phyloP scores from a whole-genome alignment of 2,113 vertebrate species.

The Platycercus adscitus region DNA sequence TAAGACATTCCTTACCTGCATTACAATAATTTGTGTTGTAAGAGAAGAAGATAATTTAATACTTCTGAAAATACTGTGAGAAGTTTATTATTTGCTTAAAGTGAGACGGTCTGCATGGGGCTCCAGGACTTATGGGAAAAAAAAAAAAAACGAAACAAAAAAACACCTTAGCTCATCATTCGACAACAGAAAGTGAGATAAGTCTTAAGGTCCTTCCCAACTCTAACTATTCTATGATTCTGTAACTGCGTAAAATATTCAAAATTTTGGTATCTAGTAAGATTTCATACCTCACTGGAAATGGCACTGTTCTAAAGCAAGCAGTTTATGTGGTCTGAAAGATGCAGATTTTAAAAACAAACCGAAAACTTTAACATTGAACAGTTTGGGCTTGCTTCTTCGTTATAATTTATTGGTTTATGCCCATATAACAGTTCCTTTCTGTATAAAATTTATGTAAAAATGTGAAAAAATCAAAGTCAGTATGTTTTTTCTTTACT shows the following conservation, averaged over 20 bases:
- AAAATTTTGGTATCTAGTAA: background rate
- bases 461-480: background rate
- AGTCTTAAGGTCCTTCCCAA: background rate
- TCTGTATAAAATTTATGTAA: background rate
- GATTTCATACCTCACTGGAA: background rate
- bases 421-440: background rate
- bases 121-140: background rate
- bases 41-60: no score
- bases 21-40: no score
- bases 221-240: background rate
- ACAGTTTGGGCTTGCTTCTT: background rate
- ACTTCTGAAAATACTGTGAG: background rate
- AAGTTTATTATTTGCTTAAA: background rate
- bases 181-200: background rate
- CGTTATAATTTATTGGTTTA: background rate
- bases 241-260: background rate
- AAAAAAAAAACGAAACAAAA: background rate
- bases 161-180: background rate
- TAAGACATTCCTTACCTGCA: no score
- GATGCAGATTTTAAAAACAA: background rate
- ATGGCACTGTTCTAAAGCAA: background rate
- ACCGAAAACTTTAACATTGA: background rate
- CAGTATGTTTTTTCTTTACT: background rate
- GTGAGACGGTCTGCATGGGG: background rate
- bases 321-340: background rate